Evolutionary conservation across 1,140 invertebrate genomes (phyloP).

Genomic region (Heliconius nattereri): DNA sequence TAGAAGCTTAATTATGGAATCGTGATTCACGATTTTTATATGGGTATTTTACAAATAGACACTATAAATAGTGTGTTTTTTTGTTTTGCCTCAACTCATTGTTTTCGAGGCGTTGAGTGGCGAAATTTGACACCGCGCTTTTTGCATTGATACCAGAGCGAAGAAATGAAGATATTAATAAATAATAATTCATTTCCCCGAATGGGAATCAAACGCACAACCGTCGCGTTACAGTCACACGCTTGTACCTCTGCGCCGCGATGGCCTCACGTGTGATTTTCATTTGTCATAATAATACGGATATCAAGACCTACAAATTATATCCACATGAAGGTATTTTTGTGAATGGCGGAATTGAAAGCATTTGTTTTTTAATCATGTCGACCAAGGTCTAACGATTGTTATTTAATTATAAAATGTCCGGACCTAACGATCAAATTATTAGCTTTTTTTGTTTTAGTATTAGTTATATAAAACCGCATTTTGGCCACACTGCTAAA

Average conservation of each 20-base stretch:
- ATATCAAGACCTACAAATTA: slow-evolving; percentile 1
- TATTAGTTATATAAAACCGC: slow-evolving; percentile 7
- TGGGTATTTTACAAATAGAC: not conserved
- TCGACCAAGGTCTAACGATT: slow-evolving; percentile 54
- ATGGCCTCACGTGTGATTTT: not conserved
- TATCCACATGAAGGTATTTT: slow-evolving; percentile 29
- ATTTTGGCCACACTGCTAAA: not conserved
- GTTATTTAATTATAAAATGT: slow-evolving; percentile 47
- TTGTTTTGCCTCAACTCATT: not conserved
- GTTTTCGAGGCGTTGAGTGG: no score
- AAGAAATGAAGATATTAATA: no score
- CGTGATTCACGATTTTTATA: slow-evolving; percentile 6
- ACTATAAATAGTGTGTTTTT: no score
- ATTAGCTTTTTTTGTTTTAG: not conserved
- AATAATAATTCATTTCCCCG: no score
- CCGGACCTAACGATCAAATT: slow-evolving; percentile 21
- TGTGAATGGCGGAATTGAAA: slow-evolving; percentile 71
- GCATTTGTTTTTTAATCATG: slow-evolving; percentile 44
- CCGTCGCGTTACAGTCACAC: no score
- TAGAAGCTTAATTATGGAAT: not conserved
- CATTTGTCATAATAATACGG: not conserved
- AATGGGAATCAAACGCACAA: no score
- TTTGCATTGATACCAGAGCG: no score
- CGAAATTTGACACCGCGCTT: no score
- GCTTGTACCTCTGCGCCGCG: no score